phyloP scores from a whole-genome alignment of 2,888 invertebrate genomes.

The Drosophila ezoana region DNA sequence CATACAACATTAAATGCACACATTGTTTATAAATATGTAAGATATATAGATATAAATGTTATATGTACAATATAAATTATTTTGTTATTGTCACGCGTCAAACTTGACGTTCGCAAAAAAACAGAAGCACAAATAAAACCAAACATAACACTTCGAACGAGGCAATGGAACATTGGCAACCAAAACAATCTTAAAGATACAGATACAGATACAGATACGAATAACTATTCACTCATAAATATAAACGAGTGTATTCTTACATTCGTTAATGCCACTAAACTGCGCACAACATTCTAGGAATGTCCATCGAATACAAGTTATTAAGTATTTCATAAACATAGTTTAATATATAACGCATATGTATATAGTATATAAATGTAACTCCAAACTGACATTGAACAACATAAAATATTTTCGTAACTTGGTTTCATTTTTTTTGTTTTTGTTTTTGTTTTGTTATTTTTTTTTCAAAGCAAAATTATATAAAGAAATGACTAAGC shows the following conservation, averaged over 20 bases:
- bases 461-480: constrained; percentile 45
- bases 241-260: constrained; percentile 27
- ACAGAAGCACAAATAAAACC: constrained; percentile 28
- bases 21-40: constrained; percentile 37
- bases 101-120: constrained; percentile 42
- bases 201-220: constrained; percentile 30
- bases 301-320: constrained; percentile 41
- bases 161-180: constrained; percentile 43
- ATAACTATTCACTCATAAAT: constrained; percentile 38
- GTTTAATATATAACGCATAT: constrained; percentile 72
- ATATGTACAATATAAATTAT: constrained; percentile 66
- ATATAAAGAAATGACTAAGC: constrained; percentile 52
- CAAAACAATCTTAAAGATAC: constrained; percentile 47
- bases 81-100: constrained; percentile 74
- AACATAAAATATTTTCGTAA: constrained; percentile 79
- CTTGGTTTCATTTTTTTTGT: constrained; percentile 33
- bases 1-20: constrained; percentile 72
- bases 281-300: constrained; percentile 63
- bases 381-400: constrained; percentile 81
- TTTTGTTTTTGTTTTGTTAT: constrained; percentile 24
- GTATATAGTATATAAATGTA: constrained; percentile 76
- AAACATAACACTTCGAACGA: constrained; percentile 52
- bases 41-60: constrained; percentile 19
- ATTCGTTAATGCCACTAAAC: constrained; percentile 51
- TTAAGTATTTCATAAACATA: constrained; percentile 22